Evolutionary conservation across 1,140 invertebrate species (phyloP), one percentile per base, ranked within the genome.

Genomic region (Amyelois transitella): DNA sequence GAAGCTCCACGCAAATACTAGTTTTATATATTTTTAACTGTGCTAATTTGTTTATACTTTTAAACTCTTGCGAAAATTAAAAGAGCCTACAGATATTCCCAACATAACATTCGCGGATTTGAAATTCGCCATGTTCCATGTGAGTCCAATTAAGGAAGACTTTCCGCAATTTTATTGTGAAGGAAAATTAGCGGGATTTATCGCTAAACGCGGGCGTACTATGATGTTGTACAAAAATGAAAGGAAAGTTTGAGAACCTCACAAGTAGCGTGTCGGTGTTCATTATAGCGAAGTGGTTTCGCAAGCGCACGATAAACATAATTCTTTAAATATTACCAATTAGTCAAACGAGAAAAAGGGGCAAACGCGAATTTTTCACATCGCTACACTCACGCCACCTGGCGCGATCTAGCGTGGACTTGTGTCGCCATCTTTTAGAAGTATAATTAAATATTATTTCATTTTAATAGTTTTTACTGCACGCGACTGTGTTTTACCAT

Each of bases 301-400:
- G 6, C 25, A 32, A 32, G 25, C 25, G 25, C 32, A 38, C 32
- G 32, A 38, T 14, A 38, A 38, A 38, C 32, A 38, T 38, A 38
- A 38, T 38, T 38, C 32, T 38, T 38, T 38, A 38, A 38, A 38
- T 38, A 32, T 32, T 32, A 32, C 25, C 25, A 32, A 32, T 32
- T 32, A 32, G 25, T 32, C 25, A 32, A 12, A 32, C 45, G 28
- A 47, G 55, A 47, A 17, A 52, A 45, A 19, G 32, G n/a, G 38
- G 17, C 17, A 12, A 58, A 56, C 60, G 53, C 28, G 47, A 61
- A 60, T 62, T 51, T 73, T 78, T 77, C 74, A 74, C 66, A 65
- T 50, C 66, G 72, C 44, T 56, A 61, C 74, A 74, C 77, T 78
- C 75, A 81, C 75, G 75, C 54, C 65, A 78, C 20, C 54, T 59